Conservation (phyloP, 2,797 vertebrate genomes). For the Botia almorhae region DNA sequence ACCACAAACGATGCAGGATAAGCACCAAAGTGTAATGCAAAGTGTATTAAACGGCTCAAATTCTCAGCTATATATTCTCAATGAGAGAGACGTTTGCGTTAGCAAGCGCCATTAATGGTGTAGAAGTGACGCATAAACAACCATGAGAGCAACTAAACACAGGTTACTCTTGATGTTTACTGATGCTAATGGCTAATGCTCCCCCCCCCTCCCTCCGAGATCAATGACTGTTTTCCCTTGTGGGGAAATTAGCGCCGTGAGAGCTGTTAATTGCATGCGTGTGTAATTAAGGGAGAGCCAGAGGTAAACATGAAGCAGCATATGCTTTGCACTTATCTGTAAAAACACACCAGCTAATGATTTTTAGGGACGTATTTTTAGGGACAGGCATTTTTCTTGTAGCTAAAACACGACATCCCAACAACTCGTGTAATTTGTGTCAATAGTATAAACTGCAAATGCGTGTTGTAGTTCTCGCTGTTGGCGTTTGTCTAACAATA, state of each 20-base stretch:
- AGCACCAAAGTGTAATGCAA: neutral
- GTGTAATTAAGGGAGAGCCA: constrained; percentile 43
- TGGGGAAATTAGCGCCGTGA: constrained; percentile 28
- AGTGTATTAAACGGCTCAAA: too few species aligned
- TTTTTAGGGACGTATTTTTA: neutral
- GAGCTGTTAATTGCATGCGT: constrained; percentile 38
- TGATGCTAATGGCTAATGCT: constrained; percentile 22
- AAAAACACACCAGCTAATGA: constrained; percentile 24
- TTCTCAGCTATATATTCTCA: neutral
- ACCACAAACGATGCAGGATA: too few species aligned
- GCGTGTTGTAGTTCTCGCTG: neutral
- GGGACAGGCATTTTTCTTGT: constrained; percentile 20
- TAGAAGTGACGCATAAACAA: neutral
- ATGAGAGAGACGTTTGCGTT: neutral
- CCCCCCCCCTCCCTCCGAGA: constrained; percentile 5
- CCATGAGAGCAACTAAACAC: constrained; percentile 32
- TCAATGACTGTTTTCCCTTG: constrained; percentile 33
- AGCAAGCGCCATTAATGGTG: constrained; percentile 11
- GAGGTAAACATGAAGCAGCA: constrained; percentile 19
- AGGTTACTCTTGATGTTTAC: constrained; percentile 33
- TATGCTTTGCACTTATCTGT: constrained; percentile 32
- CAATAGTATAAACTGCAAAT: constrained; percentile 12
- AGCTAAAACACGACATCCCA: constrained; percentile 6
- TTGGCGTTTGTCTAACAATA: neutral
- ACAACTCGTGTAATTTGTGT: constrained; percentile 20